Evolutionary conservation across 2,113 vertebrate species (phyloP), one percentile per base, ranked within the genome.

Genomic region (Manacus vitellinus): DNA sequence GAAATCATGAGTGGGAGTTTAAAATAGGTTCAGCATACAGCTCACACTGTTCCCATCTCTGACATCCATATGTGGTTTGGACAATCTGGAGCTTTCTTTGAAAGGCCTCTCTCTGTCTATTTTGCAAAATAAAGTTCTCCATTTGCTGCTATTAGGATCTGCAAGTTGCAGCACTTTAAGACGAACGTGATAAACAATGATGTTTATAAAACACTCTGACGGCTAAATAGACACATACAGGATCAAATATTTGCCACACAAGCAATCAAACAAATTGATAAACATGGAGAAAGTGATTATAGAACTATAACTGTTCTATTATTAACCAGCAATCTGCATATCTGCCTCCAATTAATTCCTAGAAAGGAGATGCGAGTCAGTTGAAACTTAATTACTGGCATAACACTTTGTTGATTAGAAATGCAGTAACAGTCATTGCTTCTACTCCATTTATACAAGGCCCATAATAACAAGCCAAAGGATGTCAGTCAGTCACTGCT

Each of bases 281-380:
- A 98, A 98, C 75, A 89, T 6, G 73, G 97, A 97, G 94, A 98
- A 98, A 97, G 93, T 75, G 75, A 98, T 97, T 97, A 89, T 83
- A 97, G 96, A 98, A 97, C 92, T 89, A 79, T 98, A 98, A 95
- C 86, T 89, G 95, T 98, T 98, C 96, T 97, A 96, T 98, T 97
- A 98, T 98, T 98, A 98, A 96, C 91, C 55, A 92, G 63, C 81
- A 97, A 97, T 98, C 95, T 97, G 96, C 97, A 96, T 97, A 92
- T 95, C 94, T 95, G 43, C 37, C 82, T 88, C 94, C 96, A 97
- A 96, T 98, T 98, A 98, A 97, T 97, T 96, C 91, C 89, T 95
- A 96, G 81, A 96, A 96, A 94, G 93, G 88, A 95, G 95, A 94
- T 88, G 68, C 12, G 6, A 98, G 96, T 96, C 96, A 85, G 95